Base-by-base conservation (phyloP, 1,140 invertebrate species). In the Micrasema minimum region DNA sequence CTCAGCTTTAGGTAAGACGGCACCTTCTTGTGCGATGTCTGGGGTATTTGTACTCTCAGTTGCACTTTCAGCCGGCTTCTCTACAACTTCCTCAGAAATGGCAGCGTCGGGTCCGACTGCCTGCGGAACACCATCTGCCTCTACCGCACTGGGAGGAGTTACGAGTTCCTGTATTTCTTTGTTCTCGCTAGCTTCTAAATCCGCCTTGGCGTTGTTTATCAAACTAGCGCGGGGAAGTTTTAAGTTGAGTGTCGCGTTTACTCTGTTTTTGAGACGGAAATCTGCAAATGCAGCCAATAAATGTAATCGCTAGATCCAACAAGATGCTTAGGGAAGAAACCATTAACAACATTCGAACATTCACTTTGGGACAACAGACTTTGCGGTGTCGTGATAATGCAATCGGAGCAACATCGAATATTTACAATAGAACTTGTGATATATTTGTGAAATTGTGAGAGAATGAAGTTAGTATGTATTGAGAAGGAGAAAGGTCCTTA, bases 191-290 rank as follows among this genome's bases (percentile, higher is more conserved):
- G 53, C 35, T 10, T 80, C 82, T 62, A 81, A 76, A 72, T 83
- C 74, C 74, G 74, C 73, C 64, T 48, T 69, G n/a, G n/a, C n/a
- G n/a, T n/a, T n/a, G n/a, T n/a, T n/a, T n/a, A n/a, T n/a, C n/a
- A n/a, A n/a, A 50, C 71, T 73, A n/a, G 48, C 41, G 43, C 82
- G 81, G 35, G 82, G 82, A 73, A 84, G 69, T 2, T 83, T 82
- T 71, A 83, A 75, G 71, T 80, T 80, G 53, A 84, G 78, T 37
- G 83, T 83, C 16, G 78, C 82, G 75, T 79, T 85, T 72, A 81
- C 77, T 69, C 78, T 79, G 78, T 84, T 84, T 78, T 80, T 79
- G 75, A 85, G 76, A 75, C 83, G 82, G 78, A 82, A 83, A 72
- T 75, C 74, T 75, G 70, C 74, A 71, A 75, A 72, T 61, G 73